phyloP scores from a whole-genome alignment of 2,888 invertebrate species.

The Hanleya hanleyi region DNA sequence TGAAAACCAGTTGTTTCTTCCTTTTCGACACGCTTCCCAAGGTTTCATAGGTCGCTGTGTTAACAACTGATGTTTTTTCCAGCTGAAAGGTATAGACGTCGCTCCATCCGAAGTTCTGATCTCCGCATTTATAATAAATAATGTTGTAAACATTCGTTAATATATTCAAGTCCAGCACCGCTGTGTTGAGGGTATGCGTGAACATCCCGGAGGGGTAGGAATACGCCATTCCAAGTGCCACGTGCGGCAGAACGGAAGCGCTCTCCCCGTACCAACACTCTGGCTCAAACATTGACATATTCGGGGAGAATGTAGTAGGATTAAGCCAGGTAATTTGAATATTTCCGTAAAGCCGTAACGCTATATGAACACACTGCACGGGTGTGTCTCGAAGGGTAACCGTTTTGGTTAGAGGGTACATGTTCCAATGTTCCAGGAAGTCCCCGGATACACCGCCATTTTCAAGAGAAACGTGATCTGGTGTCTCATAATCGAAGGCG shows the following conservation, averaged over 20 bases:
- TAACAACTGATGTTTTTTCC: too few species aligned
- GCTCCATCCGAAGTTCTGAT: slow-evolving; percentile 25
- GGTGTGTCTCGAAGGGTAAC: neutral
- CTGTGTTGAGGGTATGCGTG: slow-evolving; percentile 25
- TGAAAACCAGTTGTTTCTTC: too few species aligned
- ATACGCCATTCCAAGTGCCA: neutral
- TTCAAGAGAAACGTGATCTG: too few species aligned
- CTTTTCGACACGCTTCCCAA: too few species aligned
- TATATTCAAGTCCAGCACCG: slow-evolving; percentile 19
- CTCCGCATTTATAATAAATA: slow-evolving; percentile 35
- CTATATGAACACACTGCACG: neutral
- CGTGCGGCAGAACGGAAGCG: neutral
- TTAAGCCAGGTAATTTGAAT: neutral
- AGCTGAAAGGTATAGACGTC: slow-evolving; percentile 9
- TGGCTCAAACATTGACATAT: neutral
- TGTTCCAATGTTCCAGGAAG: neutral
- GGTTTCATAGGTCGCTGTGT: too few species aligned
- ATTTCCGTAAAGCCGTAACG: neutral
- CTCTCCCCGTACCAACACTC: neutral
- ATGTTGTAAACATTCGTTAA: neutral
- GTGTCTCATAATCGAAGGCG: too few species aligned
- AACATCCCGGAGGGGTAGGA: neutral
- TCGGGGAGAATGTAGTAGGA: neutral
- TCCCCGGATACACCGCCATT: neutral
- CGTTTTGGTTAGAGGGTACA: neutral